Percentiles rank a stretch among this genome's conserved stretches.
These are phyloP conservation scores for Graptemys geographica DNA, from an alignment of 2,797 vertebrate genomes.

Conservation along the genomic window DNA sequence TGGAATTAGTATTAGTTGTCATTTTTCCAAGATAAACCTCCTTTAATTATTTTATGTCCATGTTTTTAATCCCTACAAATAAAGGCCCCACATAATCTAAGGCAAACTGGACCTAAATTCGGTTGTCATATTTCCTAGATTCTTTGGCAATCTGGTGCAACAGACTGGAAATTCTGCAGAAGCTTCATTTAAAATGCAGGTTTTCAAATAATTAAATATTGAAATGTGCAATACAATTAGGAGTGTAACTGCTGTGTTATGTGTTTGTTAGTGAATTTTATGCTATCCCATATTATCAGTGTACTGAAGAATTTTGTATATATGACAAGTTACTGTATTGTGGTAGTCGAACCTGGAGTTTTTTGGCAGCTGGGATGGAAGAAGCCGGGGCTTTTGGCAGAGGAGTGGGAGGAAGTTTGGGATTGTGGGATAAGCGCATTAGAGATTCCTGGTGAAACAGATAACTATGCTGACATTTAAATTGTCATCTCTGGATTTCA, in stretches of 20 bases:
- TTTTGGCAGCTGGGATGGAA: neutral
- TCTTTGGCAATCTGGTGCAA: neutral
- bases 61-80: neutral
- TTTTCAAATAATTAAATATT: neutral
- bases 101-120: neutral
- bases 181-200: neutral
- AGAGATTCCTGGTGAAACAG: neutral
- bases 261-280: neutral
- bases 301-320: neutral
- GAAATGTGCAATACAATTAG: neutral
- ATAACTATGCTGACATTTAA: neutral
- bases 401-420: neutral
- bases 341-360: neutral
- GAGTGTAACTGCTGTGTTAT: neutral
- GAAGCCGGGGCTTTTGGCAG: neutral
- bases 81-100: neutral
- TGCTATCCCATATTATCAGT: neutral
- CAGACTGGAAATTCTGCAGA: neutral
- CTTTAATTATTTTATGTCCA: neutral
- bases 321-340: neutral
- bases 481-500: neutral
- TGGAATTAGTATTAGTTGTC: neutral
- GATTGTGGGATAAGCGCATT: neutral
- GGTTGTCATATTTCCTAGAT: neutral
- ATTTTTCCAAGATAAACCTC: neutral